A percentile compares a stretch with the other conserved stretches of the same genome.
Evolutionary conservation across 2,888 invertebrate genomes (phyloP).

Genomic region (Tryphoninae sp.): DNA sequence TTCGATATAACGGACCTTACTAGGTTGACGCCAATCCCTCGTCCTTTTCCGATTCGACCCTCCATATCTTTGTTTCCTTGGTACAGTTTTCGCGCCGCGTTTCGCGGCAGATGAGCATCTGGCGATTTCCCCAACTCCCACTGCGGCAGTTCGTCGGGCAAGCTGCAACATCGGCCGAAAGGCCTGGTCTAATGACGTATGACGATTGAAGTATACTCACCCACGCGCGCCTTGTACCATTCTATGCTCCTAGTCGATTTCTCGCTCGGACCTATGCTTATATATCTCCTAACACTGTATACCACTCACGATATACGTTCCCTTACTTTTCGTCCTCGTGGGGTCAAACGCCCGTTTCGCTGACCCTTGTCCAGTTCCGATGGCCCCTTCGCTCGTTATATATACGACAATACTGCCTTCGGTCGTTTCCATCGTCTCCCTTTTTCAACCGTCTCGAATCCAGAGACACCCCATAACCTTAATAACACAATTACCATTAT

Average conservation of each 20-base stretch:
- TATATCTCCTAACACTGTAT: constrained; percentile 6
- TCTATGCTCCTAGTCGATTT: constrained; percentile 58
- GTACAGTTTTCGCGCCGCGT: constrained; percentile 46
- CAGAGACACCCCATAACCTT: constrained; percentile 68
- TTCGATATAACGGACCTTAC: neutral
- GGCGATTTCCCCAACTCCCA: constrained; percentile 78
- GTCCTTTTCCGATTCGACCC: constrained; percentile 34
- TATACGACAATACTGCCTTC: constrained; percentile 31
- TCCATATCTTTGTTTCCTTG: constrained; percentile 56
- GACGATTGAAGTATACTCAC: constrained; percentile 69
- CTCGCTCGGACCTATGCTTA: constrained; percentile 16
- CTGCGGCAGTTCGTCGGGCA: constrained; percentile 71
- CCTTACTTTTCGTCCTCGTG: constrained; percentile 62
- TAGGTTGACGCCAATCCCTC: neutral
- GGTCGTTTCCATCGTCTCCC: constrained; percentile 51
- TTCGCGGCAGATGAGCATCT: constrained; percentile 76
- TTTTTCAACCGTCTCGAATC: constrained; percentile 66
- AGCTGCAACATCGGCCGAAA: constrained; percentile 43
- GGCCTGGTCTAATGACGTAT: constrained; percentile 79
- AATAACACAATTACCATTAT: constrained; percentile 80
- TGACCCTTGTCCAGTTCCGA: constrained; percentile 69
- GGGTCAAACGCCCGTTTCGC: constrained; percentile 78
- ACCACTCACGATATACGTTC: constrained; percentile 45
- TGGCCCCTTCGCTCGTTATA: constrained; percentile 48
- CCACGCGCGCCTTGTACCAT: constrained; percentile 67